These are phyloP conservation scores for Scrobipalpa costella DNA, from an alignment of 2,888 invertebrate species.

Conservation along the genomic window DNA sequence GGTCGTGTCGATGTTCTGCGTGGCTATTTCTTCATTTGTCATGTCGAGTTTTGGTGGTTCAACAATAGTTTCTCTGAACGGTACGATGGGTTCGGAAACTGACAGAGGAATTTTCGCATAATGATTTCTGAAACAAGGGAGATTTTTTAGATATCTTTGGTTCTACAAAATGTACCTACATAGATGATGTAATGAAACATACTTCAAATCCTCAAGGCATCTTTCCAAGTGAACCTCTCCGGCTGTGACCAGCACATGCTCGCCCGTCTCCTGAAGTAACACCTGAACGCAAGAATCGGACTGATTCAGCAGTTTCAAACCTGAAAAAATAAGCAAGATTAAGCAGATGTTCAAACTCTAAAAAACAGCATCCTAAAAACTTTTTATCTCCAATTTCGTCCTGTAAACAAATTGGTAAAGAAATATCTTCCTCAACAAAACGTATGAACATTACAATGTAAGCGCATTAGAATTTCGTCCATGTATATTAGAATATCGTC, in stretches of 20 bases:
- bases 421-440: too few species aligned
- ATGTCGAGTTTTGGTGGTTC: conserved; percentile 89
- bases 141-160: too few species aligned
- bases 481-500: too few species aligned
- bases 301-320: conserved; percentile 93
- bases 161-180: neutral
- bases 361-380: too few species aligned
- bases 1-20: conserved; percentile 76
- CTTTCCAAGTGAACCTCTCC: conserved; percentile 98
- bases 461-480: too few species aligned
- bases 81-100: conserved; percentile 97
- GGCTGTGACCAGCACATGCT: conserved; percentile 96
- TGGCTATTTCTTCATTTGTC: conserved; percentile 91
- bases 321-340: conserved; percentile 53
- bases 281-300: conserved; percentile 97
- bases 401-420: too few species aligned
- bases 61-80: conserved; percentile 96
- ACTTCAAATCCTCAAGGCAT: conserved; percentile 95
- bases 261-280: conserved; percentile 95
- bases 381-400: too few species aligned
- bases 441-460: too few species aligned
- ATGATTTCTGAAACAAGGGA: conserved; percentile 68
- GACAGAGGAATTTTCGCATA: conserved; percentile 94
- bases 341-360: neutral
- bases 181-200: conserved; percentile 37